Conservation (phyloP, 2,888 invertebrate species). For the Rhogogaster chlorosoma region DNA sequence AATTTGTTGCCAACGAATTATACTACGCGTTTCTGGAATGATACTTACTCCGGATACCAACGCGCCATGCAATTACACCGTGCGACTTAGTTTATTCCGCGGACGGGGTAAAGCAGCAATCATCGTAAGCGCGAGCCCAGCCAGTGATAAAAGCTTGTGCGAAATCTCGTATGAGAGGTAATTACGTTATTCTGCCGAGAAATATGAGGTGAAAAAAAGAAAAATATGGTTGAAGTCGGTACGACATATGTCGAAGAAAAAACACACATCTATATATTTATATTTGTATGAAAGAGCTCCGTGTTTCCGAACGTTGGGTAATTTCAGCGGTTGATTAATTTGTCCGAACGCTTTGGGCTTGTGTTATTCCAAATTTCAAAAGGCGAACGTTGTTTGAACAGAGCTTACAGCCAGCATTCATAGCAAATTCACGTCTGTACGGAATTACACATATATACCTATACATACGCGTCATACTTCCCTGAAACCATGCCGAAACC, state of each 20-base stretch:
- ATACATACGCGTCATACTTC: neutral
- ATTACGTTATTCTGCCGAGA: neutral
- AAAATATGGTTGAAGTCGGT: too few relatives aligned
- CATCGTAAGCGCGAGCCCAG: neutral
- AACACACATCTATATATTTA: too few relatives aligned
- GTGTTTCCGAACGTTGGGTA: neutral
- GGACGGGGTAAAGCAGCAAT: neutral
- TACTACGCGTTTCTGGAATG: neutral
- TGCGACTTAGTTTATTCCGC: neutral
- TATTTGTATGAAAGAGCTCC: neutral
- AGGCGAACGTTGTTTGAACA: neutral
- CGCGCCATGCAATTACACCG: neutral
- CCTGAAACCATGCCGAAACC: neutral
- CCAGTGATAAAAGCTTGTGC: neutral
- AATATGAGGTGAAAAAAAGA: neutral
- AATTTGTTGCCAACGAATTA: slow-evolving; percentile 1
- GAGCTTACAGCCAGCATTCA: neutral
- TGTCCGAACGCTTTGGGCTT: neutral
- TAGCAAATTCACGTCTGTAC: neutral
- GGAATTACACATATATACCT: neutral
- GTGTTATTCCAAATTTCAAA: neutral
- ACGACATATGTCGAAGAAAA: neutral
- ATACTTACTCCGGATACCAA: neutral
- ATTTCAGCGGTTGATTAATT: neutral
- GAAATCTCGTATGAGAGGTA: neutral